Base-by-base conservation (phyloP, 2,888 invertebrate species). In the Cheilosia grossa region DNA sequence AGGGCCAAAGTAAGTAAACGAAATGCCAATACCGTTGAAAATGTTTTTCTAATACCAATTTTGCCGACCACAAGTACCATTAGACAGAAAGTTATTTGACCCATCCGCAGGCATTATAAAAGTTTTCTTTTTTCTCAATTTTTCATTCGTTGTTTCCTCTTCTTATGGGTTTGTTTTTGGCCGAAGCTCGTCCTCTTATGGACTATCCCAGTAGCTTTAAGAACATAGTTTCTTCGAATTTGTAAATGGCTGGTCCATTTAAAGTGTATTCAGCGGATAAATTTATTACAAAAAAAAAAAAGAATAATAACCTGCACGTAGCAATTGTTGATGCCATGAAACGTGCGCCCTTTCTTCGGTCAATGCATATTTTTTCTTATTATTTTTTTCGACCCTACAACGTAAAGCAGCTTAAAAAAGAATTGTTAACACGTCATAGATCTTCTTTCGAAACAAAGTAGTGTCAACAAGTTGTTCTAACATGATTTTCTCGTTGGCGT, bases 161-260 rank as follows among this genome's bases (percentile, higher is more conserved):
- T 37, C 51, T 51, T 37, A 15, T 64, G 19, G 13, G 17, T 17
- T 51, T 72, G 15, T 42, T 51, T 19, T 40, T 27, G 21, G 27
- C 2, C 27, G 7, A 42, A 61, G 17, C 53, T 61, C 54, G 54
- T 49, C 56, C 44, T 17, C 59, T 37, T 49, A 66, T 64, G 47
- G 47, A 54, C 49, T 37, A 51, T 37, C 24, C 44, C 21, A 13
- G 13, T 42, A 10, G 21, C 10, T n/a, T 21, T 6, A 27, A 21
- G 10, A 19, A 19, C 13, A 15, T n/a, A 24, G n/a, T 58, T 56
- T 54, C 24, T 30, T 70, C 10, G 33, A 78, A 42, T 30, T 59
- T 74, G 66, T 69, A 47, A 70, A 79, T 83, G 83, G 83, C 83
- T 83, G 83, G 83, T 70, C 83, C 83, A 83, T 74, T 80, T 47